These are phyloP conservation scores for Oncorhynchus tshawytscha DNA, from an alignment of 2,113 vertebrate species.

Conservation along the genomic window DNA sequence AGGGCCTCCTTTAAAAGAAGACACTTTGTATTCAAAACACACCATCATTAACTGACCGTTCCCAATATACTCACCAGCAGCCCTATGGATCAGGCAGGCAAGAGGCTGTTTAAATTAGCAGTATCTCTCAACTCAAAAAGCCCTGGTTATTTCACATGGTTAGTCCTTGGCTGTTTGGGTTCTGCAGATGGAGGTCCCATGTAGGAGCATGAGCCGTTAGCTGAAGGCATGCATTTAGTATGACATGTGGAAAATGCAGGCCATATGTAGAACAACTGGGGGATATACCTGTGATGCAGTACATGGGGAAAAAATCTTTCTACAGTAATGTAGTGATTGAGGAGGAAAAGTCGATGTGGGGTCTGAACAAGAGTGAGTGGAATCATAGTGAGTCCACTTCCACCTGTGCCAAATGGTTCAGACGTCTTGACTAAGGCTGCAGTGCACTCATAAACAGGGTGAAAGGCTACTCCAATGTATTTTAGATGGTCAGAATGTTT, in stretches of 20 bases:
- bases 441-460: no score
- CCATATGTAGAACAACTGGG: background rate
- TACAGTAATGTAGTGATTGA: no score
- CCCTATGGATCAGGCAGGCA: background rate
- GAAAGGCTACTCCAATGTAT: no score
- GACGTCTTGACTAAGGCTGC: no score
- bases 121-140: slow-evolving; percentile 12
- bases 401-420: no score
- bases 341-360: no score
- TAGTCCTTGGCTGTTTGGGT: slow-evolving; percentile 3
- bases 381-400: no score
- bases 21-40: background rate
- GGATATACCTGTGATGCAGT: no score
- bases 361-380: no score
- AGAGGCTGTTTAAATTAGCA: background rate
- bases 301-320: no score
- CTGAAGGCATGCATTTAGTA: background rate
- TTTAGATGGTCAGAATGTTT: no score
- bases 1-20: background rate
- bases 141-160: slow-evolving; percentile 13
- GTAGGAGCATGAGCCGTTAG: background rate
- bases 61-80: background rate
- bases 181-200: background rate
- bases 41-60: background rate
- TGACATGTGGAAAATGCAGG: background rate